Evolutionary conservation across 2,797 vertebrate genomes (phyloP), one percentile per base, ranked within the genome.

Genomic region (Xyrichtys novacula): DNA sequence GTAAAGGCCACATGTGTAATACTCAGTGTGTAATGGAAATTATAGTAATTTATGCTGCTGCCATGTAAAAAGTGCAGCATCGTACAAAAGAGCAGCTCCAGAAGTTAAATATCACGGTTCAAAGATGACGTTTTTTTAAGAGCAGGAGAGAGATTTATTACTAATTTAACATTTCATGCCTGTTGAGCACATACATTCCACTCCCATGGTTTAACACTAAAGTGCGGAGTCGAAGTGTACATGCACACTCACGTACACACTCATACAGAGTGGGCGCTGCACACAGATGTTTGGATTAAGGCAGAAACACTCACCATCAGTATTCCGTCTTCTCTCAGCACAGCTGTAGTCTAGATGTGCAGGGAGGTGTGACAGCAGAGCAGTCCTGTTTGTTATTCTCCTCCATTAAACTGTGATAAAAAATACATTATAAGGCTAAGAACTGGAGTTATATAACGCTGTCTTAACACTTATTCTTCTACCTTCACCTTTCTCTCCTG

Each of bases 251-350:
- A n/a, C n/a, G n/a, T n/a, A n/a, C n/a, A n/a, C n/a, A n/a, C n/a
- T n/a, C n/a, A n/a, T n/a, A n/a, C 32, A 3, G 6, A n/a, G 22
- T 29, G 62, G 59, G 59, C n/a, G 19, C 15, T 26, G 7, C 52
- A 40, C 58, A 59, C 65, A 84, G 69, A 62, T 80, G 68, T 80
- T 76, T 57, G 55, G 54, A 77, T 75, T 59, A 75, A 64, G 10
- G 53, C 59, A 10, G 20, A 8, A 67, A 57, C 46, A 74, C 87
- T 88, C 71, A 88, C 85, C 78, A 40, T 76, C 12, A 67, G 19
- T 26, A 12, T 43, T 59, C 57, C 12, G 4, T 6, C 50, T 44
- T 48, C 54, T 5, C n/a, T 46, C 19, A 39, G 52, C 38, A 20
- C 84, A 71, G 83, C 74, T 68, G 74, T 15, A 38, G n/a, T 17